Conservation (phyloP, 2,888 invertebrate species). For the Carabus problematicus region DNA sequence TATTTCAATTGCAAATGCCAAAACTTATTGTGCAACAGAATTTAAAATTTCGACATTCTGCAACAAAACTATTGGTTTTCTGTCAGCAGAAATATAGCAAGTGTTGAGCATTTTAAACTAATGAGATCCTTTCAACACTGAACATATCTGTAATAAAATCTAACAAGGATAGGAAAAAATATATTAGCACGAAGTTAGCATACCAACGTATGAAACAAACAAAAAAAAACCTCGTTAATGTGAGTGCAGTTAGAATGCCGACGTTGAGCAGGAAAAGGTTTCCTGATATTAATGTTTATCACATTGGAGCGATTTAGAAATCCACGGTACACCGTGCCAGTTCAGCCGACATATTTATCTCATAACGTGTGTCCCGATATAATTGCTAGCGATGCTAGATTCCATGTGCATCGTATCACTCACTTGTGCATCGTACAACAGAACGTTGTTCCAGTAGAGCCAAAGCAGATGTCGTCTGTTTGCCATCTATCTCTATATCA, state of each 20-base stretch:
- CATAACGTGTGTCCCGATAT: conserved; percentile 3
- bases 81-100: conserved; percentile 14
- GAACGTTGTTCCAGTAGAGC: no score
- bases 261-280: conserved; percentile 21
- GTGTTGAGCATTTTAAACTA: neutral
- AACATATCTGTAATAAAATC: conserved; percentile 33
- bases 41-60: no score
- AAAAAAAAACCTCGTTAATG: conserved; percentile 29
- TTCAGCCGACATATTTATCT: no score
- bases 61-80: no score
- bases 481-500: no score
- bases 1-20: no score
- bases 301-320: conserved; percentile 27
- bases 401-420: conserved; percentile 1
- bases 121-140: neutral
- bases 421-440: no score
- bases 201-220: conserved; percentile 19
- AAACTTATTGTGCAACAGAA: no score
- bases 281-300: conserved; percentile 31
- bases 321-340: neutral
- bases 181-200: conserved; percentile 32
- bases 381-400: conserved; percentile 15
- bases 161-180: conserved; percentile 20
- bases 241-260: conserved; percentile 29
- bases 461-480: no score